Evolutionary conservation across 2,113 vertebrate genomes (phyloP).

Genomic region (Odocoileus virginianus): DNA sequence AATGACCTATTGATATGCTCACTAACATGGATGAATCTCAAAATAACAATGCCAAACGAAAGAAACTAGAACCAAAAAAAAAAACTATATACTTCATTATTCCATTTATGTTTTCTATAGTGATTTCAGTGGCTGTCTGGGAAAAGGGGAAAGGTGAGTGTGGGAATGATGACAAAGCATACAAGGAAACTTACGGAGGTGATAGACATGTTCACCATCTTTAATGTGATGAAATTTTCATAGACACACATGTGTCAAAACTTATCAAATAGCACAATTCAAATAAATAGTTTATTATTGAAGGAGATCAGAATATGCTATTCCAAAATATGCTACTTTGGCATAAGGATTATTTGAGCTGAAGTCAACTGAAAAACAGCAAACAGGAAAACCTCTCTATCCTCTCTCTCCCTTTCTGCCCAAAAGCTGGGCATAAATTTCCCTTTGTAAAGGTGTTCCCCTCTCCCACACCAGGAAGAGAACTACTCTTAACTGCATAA

Average conservation of each 20-base stretch:
- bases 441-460: background rate
- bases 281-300: conserved; percentile 6
- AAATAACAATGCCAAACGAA: background rate
- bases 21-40: background rate
- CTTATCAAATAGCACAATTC: background rate
- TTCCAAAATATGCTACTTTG: background rate
- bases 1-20: background rate
- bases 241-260: background rate
- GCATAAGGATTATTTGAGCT: background rate
- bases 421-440: background rate
- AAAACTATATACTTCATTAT: background rate
- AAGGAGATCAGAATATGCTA: background rate
- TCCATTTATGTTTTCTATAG: background rate
- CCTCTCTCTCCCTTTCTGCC: background rate
- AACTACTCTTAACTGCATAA: background rate
- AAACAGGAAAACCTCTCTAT: background rate
- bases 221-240: background rate
- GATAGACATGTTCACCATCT: background rate
- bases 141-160: background rate
- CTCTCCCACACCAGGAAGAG: background rate
- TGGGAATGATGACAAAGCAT: background rate
- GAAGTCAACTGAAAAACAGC: background rate
- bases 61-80: background rate
- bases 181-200: background rate
- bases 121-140: background rate